Evolutionary conservation across 1,140 invertebrate species (phyloP).

Genomic region (Hycleus cichorii): DNA sequence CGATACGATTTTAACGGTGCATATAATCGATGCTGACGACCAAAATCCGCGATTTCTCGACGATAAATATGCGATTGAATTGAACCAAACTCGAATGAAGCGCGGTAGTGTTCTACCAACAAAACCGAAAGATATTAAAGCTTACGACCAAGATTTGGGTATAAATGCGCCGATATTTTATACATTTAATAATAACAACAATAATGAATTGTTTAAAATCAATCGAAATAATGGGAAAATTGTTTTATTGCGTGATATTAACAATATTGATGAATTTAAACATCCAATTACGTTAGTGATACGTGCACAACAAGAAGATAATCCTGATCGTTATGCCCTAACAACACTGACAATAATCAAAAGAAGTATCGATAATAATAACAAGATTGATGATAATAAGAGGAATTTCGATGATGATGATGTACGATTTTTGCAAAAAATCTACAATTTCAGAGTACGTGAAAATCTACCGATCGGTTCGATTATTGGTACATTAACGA

Average conservation of each 20-base stretch:
- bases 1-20: constrained; percentile 66
- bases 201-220: constrained; percentile 45
- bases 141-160: constrained; percentile 72
- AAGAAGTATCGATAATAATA: constrained; percentile 14
- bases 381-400: background rate
- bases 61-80: constrained; percentile 65
- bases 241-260: constrained; percentile 51
- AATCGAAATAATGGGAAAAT: constrained; percentile 47
- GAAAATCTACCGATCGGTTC: constrained; percentile 69
- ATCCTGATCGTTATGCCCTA: constrained; percentile 77
- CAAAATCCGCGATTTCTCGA: constrained; percentile 78
- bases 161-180: constrained; percentile 71
- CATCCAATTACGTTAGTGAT: constrained; percentile 71
- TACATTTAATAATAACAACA: constrained; percentile 54
- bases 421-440: constrained; percentile 61
- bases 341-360: constrained; percentile 62
- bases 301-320: constrained; percentile 58
- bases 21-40: constrained; percentile 85
- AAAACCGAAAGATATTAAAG: constrained; percentile 54
- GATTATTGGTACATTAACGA: constrained; percentile 55
- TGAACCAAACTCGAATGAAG: constrained; percentile 48
- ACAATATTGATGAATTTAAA: constrained; percentile 49
- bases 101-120: constrained; percentile 48
- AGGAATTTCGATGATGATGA: constrained; percentile 5
- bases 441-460: constrained; percentile 62